Conservation (phyloP, 2,113 vertebrate species). For the Larimichthys polyactis region DNA sequence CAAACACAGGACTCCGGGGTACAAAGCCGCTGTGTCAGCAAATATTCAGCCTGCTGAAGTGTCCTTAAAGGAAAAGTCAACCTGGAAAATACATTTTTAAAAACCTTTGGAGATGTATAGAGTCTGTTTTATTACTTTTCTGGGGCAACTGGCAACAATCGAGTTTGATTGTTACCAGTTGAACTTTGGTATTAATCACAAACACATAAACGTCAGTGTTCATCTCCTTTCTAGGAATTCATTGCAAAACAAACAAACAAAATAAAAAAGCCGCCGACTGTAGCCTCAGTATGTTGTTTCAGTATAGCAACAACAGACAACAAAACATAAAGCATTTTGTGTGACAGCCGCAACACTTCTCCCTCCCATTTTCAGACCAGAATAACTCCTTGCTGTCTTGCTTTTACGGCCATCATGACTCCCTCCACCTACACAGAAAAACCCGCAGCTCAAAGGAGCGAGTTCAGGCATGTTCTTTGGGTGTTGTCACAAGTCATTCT, state of each 20-base stretch:
- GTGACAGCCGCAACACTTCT: background rate
- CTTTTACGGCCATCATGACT: conserved; percentile 27
- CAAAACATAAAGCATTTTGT: conserved; percentile 2
- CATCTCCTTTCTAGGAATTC: background rate
- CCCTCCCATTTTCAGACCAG: background rate
- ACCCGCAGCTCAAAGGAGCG: conserved; percentile 19
- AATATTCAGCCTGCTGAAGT: conserved; percentile 23
- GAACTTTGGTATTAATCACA: background rate
- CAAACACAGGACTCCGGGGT: conserved; percentile 28
- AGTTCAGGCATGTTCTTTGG: conserved; percentile 32
- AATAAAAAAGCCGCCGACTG: no score
- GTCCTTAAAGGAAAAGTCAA: conserved; percentile 37
- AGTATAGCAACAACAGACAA: background rate
- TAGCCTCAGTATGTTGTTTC: background rate
- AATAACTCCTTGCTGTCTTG: conserved; percentile 28
- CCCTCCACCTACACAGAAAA: conserved; percentile 33
- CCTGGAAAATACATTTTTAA: background rate
- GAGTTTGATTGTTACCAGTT: background rate
- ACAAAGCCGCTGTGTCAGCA: conserved; percentile 54
- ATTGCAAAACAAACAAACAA: background rate
- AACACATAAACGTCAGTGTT: background rate
- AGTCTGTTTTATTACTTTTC: background rate
- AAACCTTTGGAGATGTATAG: background rate
- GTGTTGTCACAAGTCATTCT: conserved; percentile 20
- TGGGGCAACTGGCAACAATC: background rate